Percentiles rank a stretch among this genome's conserved stretches.
Evolutionary conservation across 2,113 vertebrate species (phyloP).

Genomic region (Mobula hypostoma): DNA sequence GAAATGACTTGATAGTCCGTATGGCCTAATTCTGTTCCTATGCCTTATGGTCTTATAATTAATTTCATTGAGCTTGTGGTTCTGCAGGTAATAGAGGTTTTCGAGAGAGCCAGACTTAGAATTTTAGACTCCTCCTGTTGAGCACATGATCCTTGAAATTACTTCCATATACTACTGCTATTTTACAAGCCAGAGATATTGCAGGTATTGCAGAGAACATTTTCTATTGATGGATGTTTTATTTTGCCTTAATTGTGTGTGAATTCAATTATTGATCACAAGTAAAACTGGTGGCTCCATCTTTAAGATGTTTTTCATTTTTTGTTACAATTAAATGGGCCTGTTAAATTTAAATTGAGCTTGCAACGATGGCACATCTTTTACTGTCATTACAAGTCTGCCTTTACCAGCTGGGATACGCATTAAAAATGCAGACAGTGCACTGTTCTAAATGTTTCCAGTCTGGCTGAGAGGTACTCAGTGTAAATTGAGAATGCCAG

Average conservation of each 20-base stretch:
- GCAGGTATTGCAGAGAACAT: background rate
- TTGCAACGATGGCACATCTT: slow-evolving; percentile 33
- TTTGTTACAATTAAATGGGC: slow-evolving; percentile 1
- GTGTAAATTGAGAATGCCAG: slow-evolving; percentile 37
- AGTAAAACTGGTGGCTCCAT: background rate
- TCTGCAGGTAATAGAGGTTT: background rate
- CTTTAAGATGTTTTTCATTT: slow-evolving; percentile 17
- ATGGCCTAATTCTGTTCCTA: no score
- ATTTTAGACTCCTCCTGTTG: background rate
- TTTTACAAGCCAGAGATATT: background rate
- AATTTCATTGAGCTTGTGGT: background rate
- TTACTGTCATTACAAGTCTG: slow-evolving; percentile 36
- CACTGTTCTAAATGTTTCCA: slow-evolving; percentile 33
- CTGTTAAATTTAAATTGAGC: slow-evolving; percentile 35
- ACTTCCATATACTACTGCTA: background rate
- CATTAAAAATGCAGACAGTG: slow-evolving; percentile 36
- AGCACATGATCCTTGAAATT: background rate
- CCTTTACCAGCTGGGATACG: slow-evolving; percentile 28
- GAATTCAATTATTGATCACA: background rate
- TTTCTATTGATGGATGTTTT: background rate
- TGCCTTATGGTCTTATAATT: background rate
- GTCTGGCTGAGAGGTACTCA: slow-evolving; percentile 36
- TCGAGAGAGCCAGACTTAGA: no score
- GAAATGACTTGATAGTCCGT: no score
- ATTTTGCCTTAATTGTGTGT: background rate